Evolutionary conservation across 2,888 invertebrate species (phyloP), one percentile per base, ranked within the genome.

Genomic region (Leuctra nigra): DNA sequence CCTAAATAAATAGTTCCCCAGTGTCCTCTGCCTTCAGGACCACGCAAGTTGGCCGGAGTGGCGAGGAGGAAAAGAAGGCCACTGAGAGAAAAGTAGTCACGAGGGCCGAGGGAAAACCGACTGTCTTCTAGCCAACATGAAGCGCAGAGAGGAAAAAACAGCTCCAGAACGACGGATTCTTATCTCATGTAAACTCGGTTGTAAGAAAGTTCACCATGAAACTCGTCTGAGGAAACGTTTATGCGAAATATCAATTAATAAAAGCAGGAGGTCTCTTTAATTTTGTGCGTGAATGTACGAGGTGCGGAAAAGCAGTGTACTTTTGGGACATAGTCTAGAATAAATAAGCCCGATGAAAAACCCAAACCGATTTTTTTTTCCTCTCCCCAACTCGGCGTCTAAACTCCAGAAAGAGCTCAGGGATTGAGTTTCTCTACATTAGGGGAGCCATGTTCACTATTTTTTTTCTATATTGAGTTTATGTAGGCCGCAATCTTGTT

Each of bases 361-460:
- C 23, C 20, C 22, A n/a, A n/a, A 22, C 44, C n/a, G 23, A n/a
- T 41, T 41, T 41, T 41, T 41, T 4, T 22, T 44, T 23, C 20
- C 20, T 14, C 13, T 20, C 2, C 39, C n/a, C n/a, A n/a, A 2
- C 39, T 9, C 20, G 3, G 41, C 20, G 41, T 41, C 20, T 44
- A 23, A 20, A 44, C 44, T 44, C 44, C 22, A 44, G 29, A 44
- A 44, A 7, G 20, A 44, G 44, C 44, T 44, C n/a, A 20, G 44
- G 44, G 44, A 44, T 44, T 44, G 44, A 44, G 44, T 44, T 44
- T 44, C 22, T 23, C 44, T 44, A 23, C 44, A 23, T 44, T 44
- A 44, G 44, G 22, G n/a, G n/a, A 23, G 23, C n/a, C 20, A 44
- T 23, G 18, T 44, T 44, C 23, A 44, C 44, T 44, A 20, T 44